Percentiles rank a stretch among this genome's conserved stretches.
These are phyloP conservation scores for Hesperophylax magnus DNA, from an alignment of 1,140 invertebrate genomes.

Conservation along the genomic window DNA sequence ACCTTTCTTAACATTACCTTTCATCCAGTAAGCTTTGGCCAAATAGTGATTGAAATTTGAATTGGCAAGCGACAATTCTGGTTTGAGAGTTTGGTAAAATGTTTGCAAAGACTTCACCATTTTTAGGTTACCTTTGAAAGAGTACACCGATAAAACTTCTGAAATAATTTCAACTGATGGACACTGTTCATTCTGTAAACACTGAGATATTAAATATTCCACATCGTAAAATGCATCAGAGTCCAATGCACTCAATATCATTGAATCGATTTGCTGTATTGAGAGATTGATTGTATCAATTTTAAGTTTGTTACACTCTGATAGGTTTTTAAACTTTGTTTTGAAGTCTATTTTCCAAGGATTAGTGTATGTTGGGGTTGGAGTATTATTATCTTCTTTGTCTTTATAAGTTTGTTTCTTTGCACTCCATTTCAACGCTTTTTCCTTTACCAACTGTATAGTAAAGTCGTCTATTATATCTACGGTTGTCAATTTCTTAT, in stretches of 20 bases:
- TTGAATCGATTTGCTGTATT: constrained; percentile 4
- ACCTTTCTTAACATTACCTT: constrained; percentile 44
- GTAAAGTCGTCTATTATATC: constrained; percentile 51
- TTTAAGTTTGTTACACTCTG: constrained; percentile 21
- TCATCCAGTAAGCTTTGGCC: constrained; percentile 46
- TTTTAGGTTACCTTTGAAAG: constrained; percentile 33
- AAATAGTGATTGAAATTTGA: constrained; percentile 47
- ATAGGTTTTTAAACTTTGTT: constrained; percentile 26
- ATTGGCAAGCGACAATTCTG: constrained; percentile 8
- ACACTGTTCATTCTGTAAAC: constrained; percentile 28
- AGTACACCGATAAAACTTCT: constrained; percentile 35
- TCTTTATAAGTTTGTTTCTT: not conserved
- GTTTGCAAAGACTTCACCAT: constrained; percentile 42
- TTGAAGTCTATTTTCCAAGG: constrained; percentile 38
- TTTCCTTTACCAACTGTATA: constrained; percentile 33
- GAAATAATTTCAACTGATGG: constrained; percentile 25
- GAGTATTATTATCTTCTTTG: not conserved
- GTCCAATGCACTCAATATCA: constrained; percentile 35
- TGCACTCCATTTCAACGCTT: constrained; percentile 40
- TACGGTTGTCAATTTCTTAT: constrained; percentile 37
- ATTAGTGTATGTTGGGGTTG: not conserved
- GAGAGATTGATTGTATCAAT: constrained; percentile 19
- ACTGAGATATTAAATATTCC: constrained; percentile 38
- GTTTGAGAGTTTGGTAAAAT: constrained; percentile 20
- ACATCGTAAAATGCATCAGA: constrained; percentile 29